Percentiles rank a stretch among this genome's conserved stretches.
Conservation (phyloP, 2,797 vertebrate genomes). For the Vespertilio murinus region DNA sequence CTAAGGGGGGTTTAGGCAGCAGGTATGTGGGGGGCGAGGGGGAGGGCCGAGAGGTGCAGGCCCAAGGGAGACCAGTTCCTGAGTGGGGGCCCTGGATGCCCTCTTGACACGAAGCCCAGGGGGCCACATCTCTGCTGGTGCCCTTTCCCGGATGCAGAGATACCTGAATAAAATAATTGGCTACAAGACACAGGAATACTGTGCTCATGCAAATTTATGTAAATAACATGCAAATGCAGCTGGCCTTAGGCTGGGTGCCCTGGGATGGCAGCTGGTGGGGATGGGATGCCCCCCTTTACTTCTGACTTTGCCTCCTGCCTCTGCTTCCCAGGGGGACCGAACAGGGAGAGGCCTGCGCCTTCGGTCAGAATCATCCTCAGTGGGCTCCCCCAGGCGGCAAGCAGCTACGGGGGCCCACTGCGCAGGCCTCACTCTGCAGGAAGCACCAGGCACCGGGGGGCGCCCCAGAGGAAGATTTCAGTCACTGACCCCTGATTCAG, state of each 20-base stretch:
- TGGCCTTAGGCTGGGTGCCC: constrained; percentile 32
- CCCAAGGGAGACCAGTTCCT: not conserved
- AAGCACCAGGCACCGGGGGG: not conserved
- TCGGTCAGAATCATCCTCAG: not conserved
- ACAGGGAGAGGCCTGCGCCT: not conserved
- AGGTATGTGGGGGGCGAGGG: not conserved
- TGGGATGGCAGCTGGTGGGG: constrained; percentile 43
- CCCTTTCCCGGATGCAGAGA: not conserved
- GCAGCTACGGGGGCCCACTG: no score
- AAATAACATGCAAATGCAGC: constrained; percentile 24
- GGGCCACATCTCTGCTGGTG: not conserved
- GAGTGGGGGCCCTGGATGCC: not conserved
- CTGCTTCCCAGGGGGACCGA: not conserved
- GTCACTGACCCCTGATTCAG: not conserved
- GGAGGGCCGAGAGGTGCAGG: not conserved
- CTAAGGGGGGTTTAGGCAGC: not conserved
- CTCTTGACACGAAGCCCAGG: not conserved
- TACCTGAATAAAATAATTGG: not conserved
- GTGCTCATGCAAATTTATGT: constrained; percentile 30
- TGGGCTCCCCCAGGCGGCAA: not conserved
- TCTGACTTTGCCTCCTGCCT: constrained; percentile 33
- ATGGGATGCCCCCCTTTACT: not conserved
- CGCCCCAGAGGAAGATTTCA: not conserved
- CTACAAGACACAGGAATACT: not conserved
- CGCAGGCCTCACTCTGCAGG: not conserved